phyloP scores from a whole-genome alignment of 2,113 vertebrate genomes.

The Jaculus jaculus region DNA sequence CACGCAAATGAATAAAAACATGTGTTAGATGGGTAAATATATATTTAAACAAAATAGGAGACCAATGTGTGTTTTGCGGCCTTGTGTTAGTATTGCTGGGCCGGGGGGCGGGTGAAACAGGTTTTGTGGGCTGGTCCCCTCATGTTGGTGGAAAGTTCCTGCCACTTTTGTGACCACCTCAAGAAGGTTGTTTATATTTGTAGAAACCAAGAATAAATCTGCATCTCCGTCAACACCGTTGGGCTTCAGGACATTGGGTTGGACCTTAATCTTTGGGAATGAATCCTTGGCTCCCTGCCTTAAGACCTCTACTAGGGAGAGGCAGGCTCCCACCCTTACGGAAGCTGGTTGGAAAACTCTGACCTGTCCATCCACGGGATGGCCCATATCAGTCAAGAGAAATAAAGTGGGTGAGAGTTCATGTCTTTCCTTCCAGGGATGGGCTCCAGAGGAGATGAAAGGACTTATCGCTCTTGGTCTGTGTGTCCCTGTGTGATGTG shows the following conservation, averaged over 20 bases:
- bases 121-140: neutral
- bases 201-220: neutral
- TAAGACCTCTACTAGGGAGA: neutral
- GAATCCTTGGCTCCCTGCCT: neutral
- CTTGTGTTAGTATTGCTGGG: neutral
- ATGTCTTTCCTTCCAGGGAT: neutral
- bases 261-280: neutral
- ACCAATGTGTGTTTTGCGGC: too few relatives aligned
- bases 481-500: neutral
- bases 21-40: too few relatives aligned
- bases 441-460: neutral
- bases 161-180: fast-evolving
- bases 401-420: neutral
- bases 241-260: neutral
- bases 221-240: neutral
- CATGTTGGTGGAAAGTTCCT: neutral
- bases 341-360: neutral
- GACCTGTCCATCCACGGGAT: neutral
- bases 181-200: neutral
- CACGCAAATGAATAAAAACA: too few relatives aligned
- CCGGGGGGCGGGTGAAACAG: fast-evolving
- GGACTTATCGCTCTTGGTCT: neutral
- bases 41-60: too few relatives aligned
- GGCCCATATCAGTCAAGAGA: neutral
- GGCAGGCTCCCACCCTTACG: neutral